phyloP scores from a whole-genome alignment of 2,113 vertebrate species.

The Psittacara wagleri region DNA sequence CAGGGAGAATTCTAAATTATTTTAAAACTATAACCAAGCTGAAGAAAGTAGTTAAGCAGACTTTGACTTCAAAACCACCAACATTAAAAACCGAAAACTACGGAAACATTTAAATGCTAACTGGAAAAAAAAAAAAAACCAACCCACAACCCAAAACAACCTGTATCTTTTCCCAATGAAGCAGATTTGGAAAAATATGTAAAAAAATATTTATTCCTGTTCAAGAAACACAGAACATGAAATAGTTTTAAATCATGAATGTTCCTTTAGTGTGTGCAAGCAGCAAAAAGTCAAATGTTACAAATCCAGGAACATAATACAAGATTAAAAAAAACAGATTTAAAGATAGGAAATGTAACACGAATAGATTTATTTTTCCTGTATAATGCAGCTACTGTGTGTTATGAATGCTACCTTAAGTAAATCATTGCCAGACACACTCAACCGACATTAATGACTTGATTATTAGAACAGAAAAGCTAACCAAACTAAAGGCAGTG shows the following conservation, averaged over 20 bases:
- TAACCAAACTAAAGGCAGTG: conserved; percentile 56
- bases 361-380: conserved; percentile 66
- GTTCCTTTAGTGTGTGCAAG: conserved; percentile 51
- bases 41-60: conserved; percentile 47
- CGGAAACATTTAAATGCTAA: conserved; percentile 43
- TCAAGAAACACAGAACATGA: conserved; percentile 47
- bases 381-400: conserved; percentile 70
- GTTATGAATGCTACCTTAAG: conserved; percentile 57
- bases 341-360: conserved; percentile 60
- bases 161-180: conserved; percentile 20
- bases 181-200: not conserved
- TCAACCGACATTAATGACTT: conserved; percentile 67
- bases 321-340: conserved; percentile 31
- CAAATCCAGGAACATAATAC: conserved; percentile 59
- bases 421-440: conserved; percentile 66
- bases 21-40: conserved; percentile 17
- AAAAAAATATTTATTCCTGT: conserved; percentile 33
- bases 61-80: conserved; percentile 37
- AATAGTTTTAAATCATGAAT: conserved; percentile 66
- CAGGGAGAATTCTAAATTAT: conserved; percentile 4
- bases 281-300: conserved; percentile 49
- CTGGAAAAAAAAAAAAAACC: conserved; percentile 42
- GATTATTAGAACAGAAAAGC: conserved; percentile 68
- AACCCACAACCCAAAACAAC: not conserved
- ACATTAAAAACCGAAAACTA: conserved; percentile 17